Evolutionary conservation across 1,140 invertebrate species (phyloP), one percentile per base, ranked within the genome.

Genomic region (Drosophila parvula): DNA sequence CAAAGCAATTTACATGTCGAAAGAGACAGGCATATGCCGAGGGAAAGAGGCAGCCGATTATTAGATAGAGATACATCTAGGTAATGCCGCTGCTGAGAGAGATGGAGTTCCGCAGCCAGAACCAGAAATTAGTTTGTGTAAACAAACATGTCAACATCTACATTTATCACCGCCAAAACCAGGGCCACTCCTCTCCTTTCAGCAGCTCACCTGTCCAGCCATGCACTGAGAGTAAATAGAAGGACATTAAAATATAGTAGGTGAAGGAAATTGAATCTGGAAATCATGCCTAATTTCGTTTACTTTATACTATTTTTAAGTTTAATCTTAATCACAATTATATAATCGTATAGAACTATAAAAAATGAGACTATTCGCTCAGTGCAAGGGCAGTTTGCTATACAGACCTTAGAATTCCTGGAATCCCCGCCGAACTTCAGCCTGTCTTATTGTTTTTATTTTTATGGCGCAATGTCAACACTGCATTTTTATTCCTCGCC

Each of bases 381-480:
- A 43, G 36, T 69, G 57, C 27, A 57, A n/a, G 28, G 22, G 44
- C 61, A 65, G 47, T 67, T 53, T 69, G 65, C 65, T 67, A 53
- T 51, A 71, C 68, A 73, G 67, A 71, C 65, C 68, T 59, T 50
- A 50, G 60, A 65, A 56, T 75, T 75, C 38, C 22, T 30, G 34
- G 73, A 75, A 77, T 44, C 51, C 34, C n/a, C 63, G 10, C 41
- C 57, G 12, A 65, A 38, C 22, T 40, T 16, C 22, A 9, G 36
- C 5, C 61, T 59, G 41, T 43, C 36, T 67, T 76, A 68, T 76
- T 75, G 73, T 75, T 75, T 65, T 68, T 77, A 75, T 78, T 89
- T 89, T 84, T 89, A 89, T 88, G 81, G 84, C 62, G 73, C 74
- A 88, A 75, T 88, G 84, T 88, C 84, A 88, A 89, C 84, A 88